phyloP scores from a whole-genome alignment of 1,140 invertebrate genomes.

The Drosophila sp. region DNA sequence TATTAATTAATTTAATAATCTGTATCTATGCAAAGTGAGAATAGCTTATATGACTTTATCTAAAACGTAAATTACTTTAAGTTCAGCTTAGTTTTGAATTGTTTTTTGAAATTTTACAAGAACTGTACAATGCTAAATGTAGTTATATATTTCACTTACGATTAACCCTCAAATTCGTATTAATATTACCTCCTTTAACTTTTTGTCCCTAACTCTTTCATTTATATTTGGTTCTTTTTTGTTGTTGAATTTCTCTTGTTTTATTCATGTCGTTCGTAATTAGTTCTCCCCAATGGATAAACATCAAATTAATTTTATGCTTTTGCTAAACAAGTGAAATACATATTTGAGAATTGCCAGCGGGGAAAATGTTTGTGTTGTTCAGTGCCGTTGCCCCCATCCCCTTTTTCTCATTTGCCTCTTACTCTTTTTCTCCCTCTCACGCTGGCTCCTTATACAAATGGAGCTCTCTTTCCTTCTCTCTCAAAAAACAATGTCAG shows the following conservation, averaged over 20 bases:
- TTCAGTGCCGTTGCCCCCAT: conserved; percentile 49
- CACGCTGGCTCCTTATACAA: conserved; percentile 4
- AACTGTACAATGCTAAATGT: too few species aligned
- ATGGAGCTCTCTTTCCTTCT: conserved; percentile 13
- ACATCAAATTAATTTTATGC: conserved; percentile 42
- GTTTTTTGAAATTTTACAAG: too few species aligned
- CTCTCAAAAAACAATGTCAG: conserved; percentile 45
- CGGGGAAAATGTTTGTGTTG: conserved; percentile 43
- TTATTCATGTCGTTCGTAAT: conserved; percentile 36
- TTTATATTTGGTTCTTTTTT: conserved; percentile 2
- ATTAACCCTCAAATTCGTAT: not conserved
- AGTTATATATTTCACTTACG: too few species aligned
- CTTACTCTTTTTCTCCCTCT: conserved; percentile 3
- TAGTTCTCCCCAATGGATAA: conserved; percentile 43
- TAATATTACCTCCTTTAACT: not conserved
- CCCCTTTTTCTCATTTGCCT: conserved; percentile 31
- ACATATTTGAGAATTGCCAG: conserved; percentile 40
- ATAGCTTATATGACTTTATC: not conserved
- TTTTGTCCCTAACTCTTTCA: not conserved
- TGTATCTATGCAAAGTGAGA: not conserved
- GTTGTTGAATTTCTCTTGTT: conserved; percentile 5
- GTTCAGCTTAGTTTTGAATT: too few species aligned
- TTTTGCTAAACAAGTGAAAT: conserved; percentile 34
- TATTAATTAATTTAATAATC: not conserved
- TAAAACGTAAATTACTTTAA: not conserved